Evolutionary conservation across 2,797 vertebrate genomes (phyloP), one percentile per base, ranked within the genome.

Genomic region (Luscinia megarhynchos): DNA sequence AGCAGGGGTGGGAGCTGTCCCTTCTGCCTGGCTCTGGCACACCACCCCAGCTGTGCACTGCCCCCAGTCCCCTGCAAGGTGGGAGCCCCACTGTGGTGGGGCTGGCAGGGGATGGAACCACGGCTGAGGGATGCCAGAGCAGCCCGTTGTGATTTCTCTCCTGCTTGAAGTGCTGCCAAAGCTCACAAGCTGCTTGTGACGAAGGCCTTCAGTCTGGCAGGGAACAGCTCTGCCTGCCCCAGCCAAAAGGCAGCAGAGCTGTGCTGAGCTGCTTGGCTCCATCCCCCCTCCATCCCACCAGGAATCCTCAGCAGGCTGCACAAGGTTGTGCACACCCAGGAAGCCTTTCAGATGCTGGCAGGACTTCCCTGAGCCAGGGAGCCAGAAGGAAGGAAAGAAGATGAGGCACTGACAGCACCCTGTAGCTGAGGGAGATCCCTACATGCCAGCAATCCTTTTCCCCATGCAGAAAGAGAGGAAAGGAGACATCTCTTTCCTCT

Each of bases 241-340:
- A 9, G 66, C 67, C 68, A 57, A 92, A 84, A 81, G 54, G 74
- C 54, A 90, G 77, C 57, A 76, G 89, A 79, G 75, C 82, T 63
- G 30, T 63, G 67, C 85, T 3, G 45, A 80, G 36, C 32, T 0
- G 0, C 73, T 92, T 84, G 76, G 69, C 86, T 90, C 62, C 74
- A 43, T 72, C 64, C 24, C 10, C 5, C 0, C 4, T 74, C 22
- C 88, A 72, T 75, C 66, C 86, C 88, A 58, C 73, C 38, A 40
- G 76, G 80, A 95, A 84, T 86, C 92, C 85, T 94, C 80, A 13
- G 73, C 38, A 67, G 87, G 43, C 74, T 10, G 16, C 73, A 54
- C 40, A 17, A 38, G 23, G 48, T 2, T 91, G 75, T 17, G 32
- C 63, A 43, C 53, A 43, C 66, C 69, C 66, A 36, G 46, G 86